phyloP scores from a whole-genome alignment of 2,797 vertebrate species.

The Avahi laniger region DNA sequence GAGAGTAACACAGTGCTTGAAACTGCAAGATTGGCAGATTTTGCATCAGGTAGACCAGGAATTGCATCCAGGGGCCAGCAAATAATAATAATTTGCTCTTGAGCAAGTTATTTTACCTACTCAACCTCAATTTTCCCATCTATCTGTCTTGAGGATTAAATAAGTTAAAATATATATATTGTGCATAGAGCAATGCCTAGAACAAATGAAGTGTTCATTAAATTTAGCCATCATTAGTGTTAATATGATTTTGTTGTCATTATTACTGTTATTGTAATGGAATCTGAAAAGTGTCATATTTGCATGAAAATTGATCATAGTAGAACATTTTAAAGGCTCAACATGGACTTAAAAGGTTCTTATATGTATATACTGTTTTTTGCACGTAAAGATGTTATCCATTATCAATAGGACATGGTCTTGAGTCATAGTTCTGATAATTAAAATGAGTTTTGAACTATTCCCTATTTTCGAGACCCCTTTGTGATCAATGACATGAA shows the following conservation, averaged over 20 bases:
- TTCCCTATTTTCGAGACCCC: not conserved
- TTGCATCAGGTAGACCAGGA: not conserved
- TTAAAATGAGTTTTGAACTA: conserved; percentile 18
- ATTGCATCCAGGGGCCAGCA: not conserved
- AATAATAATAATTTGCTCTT: not conserved
- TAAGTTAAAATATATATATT: not conserved
- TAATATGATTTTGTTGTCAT: not conserved
- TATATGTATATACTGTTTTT: not conserved
- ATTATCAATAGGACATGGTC: not conserved
- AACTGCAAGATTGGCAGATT: not conserved
- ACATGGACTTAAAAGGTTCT: not conserved
- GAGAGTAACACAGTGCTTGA: not conserved
- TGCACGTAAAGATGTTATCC: not conserved
- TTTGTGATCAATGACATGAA: not conserved
- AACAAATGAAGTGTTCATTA: not conserved
- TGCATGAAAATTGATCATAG: not conserved
- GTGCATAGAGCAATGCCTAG: not conserved
- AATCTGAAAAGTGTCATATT: conserved; percentile 8
- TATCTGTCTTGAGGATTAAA: not conserved
- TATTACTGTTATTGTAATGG: not conserved
- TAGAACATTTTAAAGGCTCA: not conserved
- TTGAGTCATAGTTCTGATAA: conserved; percentile 12
- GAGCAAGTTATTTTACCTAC: conserved; percentile 10
- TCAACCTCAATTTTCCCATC: not conserved
- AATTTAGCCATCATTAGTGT: not conserved